Base-by-base conservation (phyloP, 2,797 vertebrate genomes). In the Chaetodon trifasciatus region DNA sequence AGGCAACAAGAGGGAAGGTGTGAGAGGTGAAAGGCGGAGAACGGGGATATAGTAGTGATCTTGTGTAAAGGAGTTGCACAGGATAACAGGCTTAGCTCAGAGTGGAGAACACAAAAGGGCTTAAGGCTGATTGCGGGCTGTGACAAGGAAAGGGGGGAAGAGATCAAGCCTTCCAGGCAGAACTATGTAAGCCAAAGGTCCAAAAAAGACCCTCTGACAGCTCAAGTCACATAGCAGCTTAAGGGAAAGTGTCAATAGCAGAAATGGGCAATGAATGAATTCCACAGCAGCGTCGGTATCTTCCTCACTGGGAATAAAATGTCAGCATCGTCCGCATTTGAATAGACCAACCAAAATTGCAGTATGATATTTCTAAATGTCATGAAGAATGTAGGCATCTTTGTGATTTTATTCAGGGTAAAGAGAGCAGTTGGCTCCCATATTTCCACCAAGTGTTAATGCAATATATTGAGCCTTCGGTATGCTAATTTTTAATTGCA, bases 11-110 rank as follows among this genome's bases (percentile, higher is more conserved):
- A 82, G 67, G 16, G 57, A 80, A 61, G 50, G 76, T 72, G 61
- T 52, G 46, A 76, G 60, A 75, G 81, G 79, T 77, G 83, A 90
- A 87, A 88, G 83, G 79, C 68, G 78, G 65, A 78, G 61, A 76
- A 53, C 24, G 50, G 60, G 74, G 77, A 83, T 88, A 65, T 70
- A 74, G 83, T 60, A 64, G 86, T 84, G 85, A 90, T 88, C 84
- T 82, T 86, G 81, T 86, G 82, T 89, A 89, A 89, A 87, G 86
- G 76, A 91, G 86, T 83, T 86, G 79, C 88, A 88, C 74, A 86
- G 89, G 85, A 93, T 94, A 94, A 92, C 88, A 88, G 86, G 91
- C 90, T 95, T 89, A 92, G 86, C 85, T 90, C 83, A 74, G 71
- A 87, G 89, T 82, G 76, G 88, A 90, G 90, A 92, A 92, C 89